phyloP scores from a whole-genome alignment of 2,797 vertebrate genomes.

The Myiotriccus ornatus region DNA sequence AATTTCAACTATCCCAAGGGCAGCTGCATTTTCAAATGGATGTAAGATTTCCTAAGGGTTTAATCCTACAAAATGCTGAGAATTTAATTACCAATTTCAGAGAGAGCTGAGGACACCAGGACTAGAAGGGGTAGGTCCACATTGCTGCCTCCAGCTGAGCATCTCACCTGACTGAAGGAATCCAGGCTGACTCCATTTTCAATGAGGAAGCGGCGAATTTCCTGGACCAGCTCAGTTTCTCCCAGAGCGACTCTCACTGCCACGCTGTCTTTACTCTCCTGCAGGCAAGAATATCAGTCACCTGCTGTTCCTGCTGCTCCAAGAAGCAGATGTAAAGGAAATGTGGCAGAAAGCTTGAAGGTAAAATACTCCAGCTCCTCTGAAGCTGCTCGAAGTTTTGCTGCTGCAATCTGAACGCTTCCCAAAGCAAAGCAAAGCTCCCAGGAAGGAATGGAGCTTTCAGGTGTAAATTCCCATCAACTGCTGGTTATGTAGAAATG shows the following conservation, averaged over 20 bases:
- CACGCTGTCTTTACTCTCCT: constrained; percentile 91
- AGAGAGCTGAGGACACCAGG: not conserved
- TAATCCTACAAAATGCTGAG: not conserved
- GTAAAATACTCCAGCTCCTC: not conserved
- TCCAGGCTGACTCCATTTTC: constrained; percentile 90
- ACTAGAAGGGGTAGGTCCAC: not conserved
- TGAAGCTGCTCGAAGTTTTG: not conserved
- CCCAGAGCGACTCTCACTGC: constrained; percentile 94
- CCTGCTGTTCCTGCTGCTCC: not conserved
- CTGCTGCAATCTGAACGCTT: not conserved
- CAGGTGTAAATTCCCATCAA: not conserved
- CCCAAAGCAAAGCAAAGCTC: not conserved
- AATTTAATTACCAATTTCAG: not conserved
- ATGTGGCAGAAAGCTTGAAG: not conserved
- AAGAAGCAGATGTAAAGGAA: not conserved
- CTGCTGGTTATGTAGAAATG: not conserved
- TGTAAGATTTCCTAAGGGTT: not conserved
- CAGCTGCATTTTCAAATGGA: not conserved
- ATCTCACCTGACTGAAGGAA: constrained; percentile 92
- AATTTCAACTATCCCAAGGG: rapidly evolving
- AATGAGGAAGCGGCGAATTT: constrained; percentile 89
- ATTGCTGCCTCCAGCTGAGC: not conserved
- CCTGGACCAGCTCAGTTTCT: constrained; percentile 94
- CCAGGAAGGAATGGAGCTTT: not conserved
- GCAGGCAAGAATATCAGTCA: not conserved